These are phyloP conservation scores for Beroe ovata DNA, from an alignment of 37 sponge, comb jelly and placozoan genomes.

Conservation along the genomic window DNA sequence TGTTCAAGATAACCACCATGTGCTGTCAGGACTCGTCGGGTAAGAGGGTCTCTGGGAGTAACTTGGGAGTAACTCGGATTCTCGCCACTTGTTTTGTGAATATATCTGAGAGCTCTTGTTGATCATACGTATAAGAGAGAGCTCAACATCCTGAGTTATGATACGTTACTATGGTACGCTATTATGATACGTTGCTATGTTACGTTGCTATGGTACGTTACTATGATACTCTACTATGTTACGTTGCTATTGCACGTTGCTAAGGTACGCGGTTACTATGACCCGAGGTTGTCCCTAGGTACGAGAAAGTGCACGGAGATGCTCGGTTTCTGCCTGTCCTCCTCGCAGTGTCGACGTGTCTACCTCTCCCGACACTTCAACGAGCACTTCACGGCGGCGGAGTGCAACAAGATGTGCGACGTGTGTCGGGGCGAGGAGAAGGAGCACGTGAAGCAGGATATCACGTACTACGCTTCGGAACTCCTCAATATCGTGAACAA, in stretches of 20 bases:
- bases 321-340: constrained; percentile 70
- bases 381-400: constrained; percentile 72
- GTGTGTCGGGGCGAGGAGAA: not conserved
- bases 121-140: no score
- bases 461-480: constrained; percentile 4
- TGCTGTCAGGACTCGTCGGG: constrained; percentile 24
- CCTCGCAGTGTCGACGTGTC: constrained; percentile 67
- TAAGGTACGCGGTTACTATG: no score
- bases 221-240: no score
- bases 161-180: no score
- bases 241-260: no score
- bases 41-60: no score
- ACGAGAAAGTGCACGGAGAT: not conserved
- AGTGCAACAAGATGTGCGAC: constrained; percentile 46
- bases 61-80: no score
- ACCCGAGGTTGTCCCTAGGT: not conserved
- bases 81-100: no score
- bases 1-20: constrained; percentile 47
- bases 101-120: no score
- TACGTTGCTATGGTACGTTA: no score
- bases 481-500: not conserved
- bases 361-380: constrained; percentile 80
- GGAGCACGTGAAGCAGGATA: not conserved
- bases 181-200: no score
- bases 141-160: no score